phyloP scores from a whole-genome alignment of 2,888 invertebrate genomes.

The Tolmerus cingulatus region DNA sequence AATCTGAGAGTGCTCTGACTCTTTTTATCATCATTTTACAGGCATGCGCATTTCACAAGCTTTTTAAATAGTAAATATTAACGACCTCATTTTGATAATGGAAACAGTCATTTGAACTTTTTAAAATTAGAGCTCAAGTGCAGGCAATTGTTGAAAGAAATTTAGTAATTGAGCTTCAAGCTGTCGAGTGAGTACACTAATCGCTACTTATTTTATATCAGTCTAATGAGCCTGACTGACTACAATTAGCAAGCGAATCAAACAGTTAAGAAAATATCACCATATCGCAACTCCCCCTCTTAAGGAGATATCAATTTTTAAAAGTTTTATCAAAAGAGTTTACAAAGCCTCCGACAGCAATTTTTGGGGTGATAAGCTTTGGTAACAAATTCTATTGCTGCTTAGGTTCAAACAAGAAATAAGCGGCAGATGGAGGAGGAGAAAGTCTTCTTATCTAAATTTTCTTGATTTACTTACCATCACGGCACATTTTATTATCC shows the following conservation, averaged over 20 bases:
- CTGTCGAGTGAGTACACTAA: neutral
- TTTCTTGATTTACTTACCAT: slow-evolving; percentile 70
- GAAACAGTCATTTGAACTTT: neutral
- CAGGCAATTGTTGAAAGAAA: neutral
- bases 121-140: neutral
- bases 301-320: neutral
- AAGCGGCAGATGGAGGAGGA: neutral
- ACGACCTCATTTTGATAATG: neutral
- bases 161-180: neutral
- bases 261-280: neutral
- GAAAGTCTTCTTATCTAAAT: neutral
- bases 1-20: neutral
- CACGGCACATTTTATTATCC: slow-evolving; percentile 78
- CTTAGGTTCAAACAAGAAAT: neutral
- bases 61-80: neutral
- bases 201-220: neutral
- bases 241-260: neutral
- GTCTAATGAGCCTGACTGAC: neutral
- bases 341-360: neutral
- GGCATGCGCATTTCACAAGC: neutral
- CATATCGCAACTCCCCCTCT: neutral
- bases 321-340: neutral
- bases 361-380: neutral
- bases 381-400: neutral
- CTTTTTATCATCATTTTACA: neutral